Percentiles rank a stretch among this genome's conserved stretches.
These are phyloP conservation scores for Pilophorus perplexus DNA, from an alignment of 2,888 invertebrate species.

Conservation along the genomic window DNA sequence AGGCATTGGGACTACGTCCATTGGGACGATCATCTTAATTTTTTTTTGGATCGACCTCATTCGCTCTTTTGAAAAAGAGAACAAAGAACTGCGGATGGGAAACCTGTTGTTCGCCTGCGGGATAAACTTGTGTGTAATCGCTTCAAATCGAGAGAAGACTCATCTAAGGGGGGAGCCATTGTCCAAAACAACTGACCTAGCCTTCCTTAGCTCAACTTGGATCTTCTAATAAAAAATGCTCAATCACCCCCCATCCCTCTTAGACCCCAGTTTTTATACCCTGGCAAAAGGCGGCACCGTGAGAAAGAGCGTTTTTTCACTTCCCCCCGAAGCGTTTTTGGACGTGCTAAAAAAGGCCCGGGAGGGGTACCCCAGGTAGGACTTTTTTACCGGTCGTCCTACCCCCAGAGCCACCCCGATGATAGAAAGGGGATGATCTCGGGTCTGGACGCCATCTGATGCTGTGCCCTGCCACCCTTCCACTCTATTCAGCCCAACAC, in stretches of 20 bases:
- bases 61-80: too few relatives aligned
- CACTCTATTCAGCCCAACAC: slow-evolving; percentile 37
- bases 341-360: slow-evolving; percentile 35
- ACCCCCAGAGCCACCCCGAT: neutral
- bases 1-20: too few relatives aligned
- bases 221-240: slow-evolving; percentile 33
- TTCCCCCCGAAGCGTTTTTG: slow-evolving; percentile 13
- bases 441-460: slow-evolving; percentile 40
- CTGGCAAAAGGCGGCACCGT: slow-evolving; percentile 19
- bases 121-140: slow-evolving; percentile 34
- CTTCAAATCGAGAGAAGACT: slow-evolving; percentile 20
- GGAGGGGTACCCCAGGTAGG: slow-evolving; percentile 27
- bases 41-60: too few relatives aligned
- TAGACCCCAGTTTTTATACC: slow-evolving; percentile 19
- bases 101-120: slow-evolving; percentile 32
- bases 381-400: slow-evolving; percentile 13
- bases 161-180: slow-evolving; percentile 34
- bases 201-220: slow-evolving; percentile 14
- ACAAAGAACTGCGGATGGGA: neutral
- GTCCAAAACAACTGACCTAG: slow-evolving; percentile 39
- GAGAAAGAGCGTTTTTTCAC: slow-evolving; percentile 36
- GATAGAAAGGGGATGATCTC: slow-evolving; percentile 36
- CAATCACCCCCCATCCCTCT: neutral
- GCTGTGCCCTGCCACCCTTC: too few relatives aligned
- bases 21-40: too few relatives aligned